Evolutionary conservation across 2,797 vertebrate species (phyloP).

Genomic region (Gorsachius magnificus): DNA sequence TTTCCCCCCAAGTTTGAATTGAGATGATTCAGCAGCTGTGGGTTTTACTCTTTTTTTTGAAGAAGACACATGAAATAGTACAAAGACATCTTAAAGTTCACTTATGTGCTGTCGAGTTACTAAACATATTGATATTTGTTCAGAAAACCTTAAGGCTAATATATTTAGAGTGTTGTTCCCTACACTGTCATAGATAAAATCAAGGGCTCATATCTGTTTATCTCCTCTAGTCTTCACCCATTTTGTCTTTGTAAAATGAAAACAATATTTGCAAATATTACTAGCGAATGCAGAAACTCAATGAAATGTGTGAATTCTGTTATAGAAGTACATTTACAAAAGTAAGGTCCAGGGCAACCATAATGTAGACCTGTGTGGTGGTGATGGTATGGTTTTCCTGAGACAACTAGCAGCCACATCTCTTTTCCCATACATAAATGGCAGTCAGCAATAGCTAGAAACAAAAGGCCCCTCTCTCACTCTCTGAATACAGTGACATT

Average conservation of each 20-base stretch:
- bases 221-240: neutral
- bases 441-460: slow-evolving; percentile 70
- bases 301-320: neutral
- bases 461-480: slow-evolving; percentile 75
- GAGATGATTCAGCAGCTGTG: neutral
- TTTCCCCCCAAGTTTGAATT: rapidly evolving
- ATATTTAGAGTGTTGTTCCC: neutral
- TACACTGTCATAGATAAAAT: neutral
- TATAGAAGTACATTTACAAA: neutral
- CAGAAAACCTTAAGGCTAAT: neutral
- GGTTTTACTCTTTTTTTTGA: neutral
- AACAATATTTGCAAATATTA: neutral
- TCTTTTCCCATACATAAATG: slow-evolving; percentile 79
- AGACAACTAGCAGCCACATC: slow-evolving; percentile 61
- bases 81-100: neutral
- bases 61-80: neutral
- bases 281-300: neutral
- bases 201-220: neutral
- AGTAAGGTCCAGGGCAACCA: slow-evolving; percentile 6
- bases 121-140: neutral
- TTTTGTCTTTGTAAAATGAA: neutral
- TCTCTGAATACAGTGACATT: slow-evolving; percentile 79
- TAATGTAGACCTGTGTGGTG: neutral
- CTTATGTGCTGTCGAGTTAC: neutral
- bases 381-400: slow-evolving; percentile 36